These are phyloP conservation scores for Patagioenas fasciata DNA, from an alignment of 2,113 vertebrate species.

Conservation along the genomic window DNA sequence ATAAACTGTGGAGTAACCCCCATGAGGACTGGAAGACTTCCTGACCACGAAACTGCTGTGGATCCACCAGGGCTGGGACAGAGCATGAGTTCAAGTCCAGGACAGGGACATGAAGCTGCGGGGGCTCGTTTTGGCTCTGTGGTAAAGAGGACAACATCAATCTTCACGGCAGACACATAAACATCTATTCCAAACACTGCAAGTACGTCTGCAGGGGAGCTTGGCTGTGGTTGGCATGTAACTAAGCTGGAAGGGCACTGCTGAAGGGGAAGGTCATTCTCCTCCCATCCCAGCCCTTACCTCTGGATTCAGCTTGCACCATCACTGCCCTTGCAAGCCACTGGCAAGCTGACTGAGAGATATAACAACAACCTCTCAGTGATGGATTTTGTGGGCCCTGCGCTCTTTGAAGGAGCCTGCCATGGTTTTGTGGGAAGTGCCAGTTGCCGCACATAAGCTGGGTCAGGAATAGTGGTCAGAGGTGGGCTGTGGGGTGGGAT, in stretches of 20 bases:
- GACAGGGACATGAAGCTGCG: background rate
- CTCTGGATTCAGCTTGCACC: background rate
- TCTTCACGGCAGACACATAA: background rate
- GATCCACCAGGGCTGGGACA: background rate
- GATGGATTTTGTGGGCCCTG: background rate
- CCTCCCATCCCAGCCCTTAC: background rate
- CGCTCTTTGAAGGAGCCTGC: background rate
- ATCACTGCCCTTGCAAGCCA: background rate
- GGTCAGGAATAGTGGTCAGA: background rate
- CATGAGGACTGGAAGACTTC: background rate
- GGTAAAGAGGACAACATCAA: accelerated
- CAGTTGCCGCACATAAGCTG: background rate
- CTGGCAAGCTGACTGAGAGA: background rate
- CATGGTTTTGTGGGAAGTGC: background rate
- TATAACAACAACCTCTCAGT: background rate
- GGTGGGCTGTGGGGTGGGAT: background rate
- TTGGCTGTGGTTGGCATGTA: background rate
- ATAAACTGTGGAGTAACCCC: background rate
- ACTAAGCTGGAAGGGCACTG: background rate
- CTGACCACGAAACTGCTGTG: background rate
- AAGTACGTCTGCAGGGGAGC: accelerated
- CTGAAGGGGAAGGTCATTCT: background rate
- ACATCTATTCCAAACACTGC: background rate
- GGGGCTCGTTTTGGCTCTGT: background rate
- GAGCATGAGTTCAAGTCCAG: background rate